A percentile compares a stretch with the other conserved stretches of the same genome.
Conservation (phyloP, 1,140 invertebrate genomes). For the fruit fly (Drosophila melanogaster) region Release_6_plus_ISO1_MT NT_037436.4:21632001-21632500, state of each 20-base stretch:
- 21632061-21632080: constrained; percentile 87
- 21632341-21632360: constrained; percentile 70
- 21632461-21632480: constrained; percentile 63
- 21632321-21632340: constrained; percentile 66
- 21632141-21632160: constrained; percentile 78
- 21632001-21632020: constrained; percentile 38
- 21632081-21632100: constrained; percentile 73
- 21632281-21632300: constrained; percentile 34
- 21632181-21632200: constrained; percentile 83
- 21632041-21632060: constrained; percentile 46
- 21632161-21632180: constrained; percentile 72
- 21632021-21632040: not conserved
- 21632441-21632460: constrained; percentile 27
- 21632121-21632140: constrained; percentile 52
- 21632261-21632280: not conserved
- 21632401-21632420: constrained; percentile 55
- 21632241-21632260: not conserved
- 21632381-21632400: constrained; percentile 61
- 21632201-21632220: constrained; percentile 81
- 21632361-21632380: constrained; percentile 65
- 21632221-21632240: constrained; percentile 53
- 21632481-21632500: constrained; percentile 36
- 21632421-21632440: constrained; percentile 40
- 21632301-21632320: constrained; percentile 68
- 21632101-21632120: not conserved